Evolutionary conservation across 2,113 vertebrate genomes (phyloP), one percentile per base, ranked within the genome.

Genomic region (Archocentrus centrarchus): DNA sequence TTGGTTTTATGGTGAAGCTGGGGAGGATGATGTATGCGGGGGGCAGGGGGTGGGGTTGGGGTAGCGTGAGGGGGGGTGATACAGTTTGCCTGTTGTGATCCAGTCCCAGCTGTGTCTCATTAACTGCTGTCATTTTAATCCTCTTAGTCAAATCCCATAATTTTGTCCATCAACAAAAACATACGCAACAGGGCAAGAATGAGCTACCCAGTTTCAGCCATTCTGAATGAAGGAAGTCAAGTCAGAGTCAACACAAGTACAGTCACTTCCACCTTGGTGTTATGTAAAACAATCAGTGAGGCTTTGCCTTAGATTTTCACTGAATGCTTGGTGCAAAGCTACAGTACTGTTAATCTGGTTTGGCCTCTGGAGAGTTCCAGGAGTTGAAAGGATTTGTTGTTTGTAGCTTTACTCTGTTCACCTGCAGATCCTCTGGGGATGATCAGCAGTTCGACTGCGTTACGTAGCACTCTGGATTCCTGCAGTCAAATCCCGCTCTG

Each of bases 121-220:
- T 94, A 95, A 91, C 92, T 75, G 90, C 92, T 91, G 94, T 94
- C 94, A 94, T 92, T 94, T 90, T 94, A 94, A 95, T 95, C 94
- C 94, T 94, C 94, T 95, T 95, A 94, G 90, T 93, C 88, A 93
- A 95, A 95, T 95, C 92, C 94, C 92, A 90, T 94, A 93, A 95
- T 93, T 94, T 93, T 66, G 87, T 92, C 93, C 92, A 91, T 95
- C 94, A 94, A 95, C 92, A 94, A 90, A 91, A 94, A 93, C 86
- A 92, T 41, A 88, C 86, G 90, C 92, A 93, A 93, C 88, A 90
- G 88, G 91, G 84, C 86, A 81, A 68, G 22, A 89, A 86, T 84
- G 83, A 83, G 64, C 77, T 75, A 75, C 75, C 70, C 61, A 35
- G 83, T 80, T 84, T 59, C 68, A 88, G 55, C 62, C 78, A 8